Evolutionary conservation across 2,888 invertebrate species (phyloP).

Genomic region (Melanostoma scalare): DNA sequence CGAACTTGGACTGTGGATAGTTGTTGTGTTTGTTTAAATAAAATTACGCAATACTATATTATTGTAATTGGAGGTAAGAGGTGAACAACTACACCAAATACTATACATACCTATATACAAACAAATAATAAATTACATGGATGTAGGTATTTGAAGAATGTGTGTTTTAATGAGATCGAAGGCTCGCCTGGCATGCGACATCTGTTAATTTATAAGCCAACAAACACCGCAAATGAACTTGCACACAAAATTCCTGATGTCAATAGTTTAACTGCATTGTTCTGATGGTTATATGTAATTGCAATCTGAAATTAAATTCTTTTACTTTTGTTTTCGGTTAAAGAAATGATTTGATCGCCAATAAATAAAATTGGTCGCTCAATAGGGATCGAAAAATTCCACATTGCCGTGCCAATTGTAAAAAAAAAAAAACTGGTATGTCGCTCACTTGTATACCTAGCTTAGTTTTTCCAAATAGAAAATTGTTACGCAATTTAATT

Average conservation of each 20-base stretch:
- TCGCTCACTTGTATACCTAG: neutral
- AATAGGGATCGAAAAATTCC: neutral
- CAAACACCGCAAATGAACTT: conserved; percentile 70
- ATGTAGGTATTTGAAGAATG: conserved; percentile 66
- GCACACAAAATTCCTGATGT: conserved; percentile 53
- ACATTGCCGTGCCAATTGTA: conserved; percentile 9
- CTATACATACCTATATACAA: conserved; percentile 2
- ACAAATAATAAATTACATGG: conserved; percentile 59
- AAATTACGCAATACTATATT: conserved; percentile 65
- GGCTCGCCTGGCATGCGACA: conserved; percentile 59
- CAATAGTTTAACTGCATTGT: conserved; percentile 45
- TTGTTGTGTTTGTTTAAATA: conserved; percentile 45
- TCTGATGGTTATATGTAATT: conserved; percentile 9
- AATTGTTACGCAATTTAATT: too few relatives aligned
- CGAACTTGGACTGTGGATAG: conserved; percentile 16
- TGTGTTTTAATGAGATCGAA: conserved; percentile 64
- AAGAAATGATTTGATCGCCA: conserved; percentile 11
- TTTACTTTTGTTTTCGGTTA: conserved; percentile 2
- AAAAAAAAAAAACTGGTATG: conserved; percentile 4
- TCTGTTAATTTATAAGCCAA: conserved; percentile 64
- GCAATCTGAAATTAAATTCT: conserved; percentile 44
- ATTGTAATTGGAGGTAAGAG: conserved; percentile 19
- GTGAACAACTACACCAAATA: conserved; percentile 9
- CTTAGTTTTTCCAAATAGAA: too few relatives aligned
- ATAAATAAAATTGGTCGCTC: conserved; percentile 3